A percentile compares a stretch with the other conserved stretches of the same genome.
phyloP scores from a whole-genome alignment of 2,888 invertebrate genomes.

The Rhagonycha lutea region DNA sequence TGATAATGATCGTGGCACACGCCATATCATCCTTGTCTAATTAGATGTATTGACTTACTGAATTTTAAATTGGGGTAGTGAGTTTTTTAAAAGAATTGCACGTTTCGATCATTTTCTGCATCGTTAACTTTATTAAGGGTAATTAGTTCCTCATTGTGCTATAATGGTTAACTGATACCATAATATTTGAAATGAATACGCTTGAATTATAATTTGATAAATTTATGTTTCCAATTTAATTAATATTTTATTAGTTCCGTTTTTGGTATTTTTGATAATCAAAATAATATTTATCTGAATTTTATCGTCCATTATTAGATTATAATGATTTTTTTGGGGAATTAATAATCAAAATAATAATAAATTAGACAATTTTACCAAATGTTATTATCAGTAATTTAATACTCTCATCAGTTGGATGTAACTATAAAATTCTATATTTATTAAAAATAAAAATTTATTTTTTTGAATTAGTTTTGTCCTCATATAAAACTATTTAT shows the following conservation, averaged over 20 bases:
- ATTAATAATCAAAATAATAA: too few species aligned
- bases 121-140: slow-evolving; percentile 20
- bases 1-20: slow-evolving; percentile 36
- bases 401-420: too few species aligned
- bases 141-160: slow-evolving; percentile 13
- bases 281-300: too few species aligned
- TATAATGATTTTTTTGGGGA: too few species aligned
- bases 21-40: slow-evolving; percentile 32
- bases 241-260: background rate
- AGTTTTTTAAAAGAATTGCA: slow-evolving; percentile 29
- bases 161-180: background rate
- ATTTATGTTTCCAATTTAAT: background rate
- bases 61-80: slow-evolving; percentile 13
- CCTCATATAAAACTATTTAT: too few species aligned
- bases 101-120: slow-evolving; percentile 32
- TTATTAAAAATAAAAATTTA: too few species aligned
- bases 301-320: too few species aligned
- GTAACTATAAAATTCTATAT: too few species aligned
- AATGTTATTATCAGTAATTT: too few species aligned
- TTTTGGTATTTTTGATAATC: too few species aligned
- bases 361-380: too few species aligned
- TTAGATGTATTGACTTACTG: slow-evolving; percentile 33
- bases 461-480: too few species aligned
- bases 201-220: background rate
- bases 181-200: background rate